Base-by-base conservation (phyloP, 2,888 invertebrate species). In the Lacanobia oleracea region DNA sequence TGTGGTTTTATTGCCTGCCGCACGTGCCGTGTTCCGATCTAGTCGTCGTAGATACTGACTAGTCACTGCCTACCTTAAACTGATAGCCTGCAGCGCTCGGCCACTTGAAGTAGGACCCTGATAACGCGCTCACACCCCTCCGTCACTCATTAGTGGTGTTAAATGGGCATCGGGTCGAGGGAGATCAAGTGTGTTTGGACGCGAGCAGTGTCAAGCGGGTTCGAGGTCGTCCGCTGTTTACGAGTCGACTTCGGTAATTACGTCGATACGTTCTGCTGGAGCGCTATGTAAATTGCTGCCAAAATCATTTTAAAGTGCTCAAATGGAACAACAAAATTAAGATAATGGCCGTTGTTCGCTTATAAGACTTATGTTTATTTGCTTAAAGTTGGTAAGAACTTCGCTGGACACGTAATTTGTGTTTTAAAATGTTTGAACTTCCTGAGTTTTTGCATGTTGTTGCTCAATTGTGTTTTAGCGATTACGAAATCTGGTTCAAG, bases 191-290 rank as follows among this genome's bases (percentile, higher is more conserved):
- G 79, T 82, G 82, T 89, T 88, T 88, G 89, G 91, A 82, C 88
- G 62, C 40, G 64, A 85, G 74, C 90, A 89, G 91, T 91, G 93
- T 91, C 91, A 89, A 84, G 83, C 81, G 89, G 86, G 92, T 93
- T 93, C 92, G 93, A 93, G 94, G 94, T 87, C 92, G 85, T 62
- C 77, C 72, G 88, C 90, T 93, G 93, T 94, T 94, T 93, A 93
- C 93, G 81, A 88, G 88, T 85, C 86, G 87, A 86, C 87, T 87
- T 83, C 65, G 70, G 86, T 91, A 92, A 93, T 92, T 91, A 90
- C 88, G 87, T 86, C 87, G 83, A 83, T 83, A 85, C 86, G 86
- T 78, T 77, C 76, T 84, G 87, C 81, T 84, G 82, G 85, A 88
- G 88, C 87, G 87, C 87, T 84, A 85, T 88, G 87, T 87, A 88